A percentile compares a stretch with the other conserved stretches of the same genome.
These are phyloP conservation scores for Aphaenogaster rudis DNA, from an alignment of 1,140 invertebrate genomes.

Conservation along the genomic window DNA sequence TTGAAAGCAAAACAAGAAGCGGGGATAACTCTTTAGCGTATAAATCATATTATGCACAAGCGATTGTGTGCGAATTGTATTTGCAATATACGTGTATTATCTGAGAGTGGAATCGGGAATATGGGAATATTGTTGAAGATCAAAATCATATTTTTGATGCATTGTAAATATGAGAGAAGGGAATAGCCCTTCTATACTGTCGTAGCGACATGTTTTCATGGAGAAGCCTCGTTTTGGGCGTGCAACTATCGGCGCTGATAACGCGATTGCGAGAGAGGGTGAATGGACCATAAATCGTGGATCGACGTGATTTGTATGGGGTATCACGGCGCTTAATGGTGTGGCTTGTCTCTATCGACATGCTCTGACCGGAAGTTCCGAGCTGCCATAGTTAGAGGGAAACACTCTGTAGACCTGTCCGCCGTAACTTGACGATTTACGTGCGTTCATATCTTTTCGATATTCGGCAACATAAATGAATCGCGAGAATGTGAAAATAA, in stretches of 20 bases:
- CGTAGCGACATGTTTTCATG: constrained; percentile 66
- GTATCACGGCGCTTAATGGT: constrained; percentile 82
- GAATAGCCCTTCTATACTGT: constrained; percentile 43
- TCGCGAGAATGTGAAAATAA: constrained; percentile 14
- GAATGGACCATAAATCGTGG: constrained; percentile 81
- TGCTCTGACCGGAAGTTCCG: constrained; percentile 75
- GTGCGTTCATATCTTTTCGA: constrained; percentile 68
- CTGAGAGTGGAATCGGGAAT: background rate
- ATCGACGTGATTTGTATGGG: constrained; percentile 84
- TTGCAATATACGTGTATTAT: constrained; percentile 11
- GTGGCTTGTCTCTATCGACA: constrained; percentile 78
- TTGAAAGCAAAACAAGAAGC: constrained; percentile 7
- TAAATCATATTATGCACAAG: constrained; percentile 14
- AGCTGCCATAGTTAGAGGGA: constrained; percentile 70
- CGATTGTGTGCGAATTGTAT: constrained; percentile 7
- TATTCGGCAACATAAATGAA: constrained; percentile 52
- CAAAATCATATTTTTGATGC: constrained; percentile 17
- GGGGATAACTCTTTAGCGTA: background rate
- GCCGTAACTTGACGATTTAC: constrained; percentile 68
- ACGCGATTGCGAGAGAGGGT: constrained; percentile 78
- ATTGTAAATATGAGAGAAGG: constrained; percentile 35
- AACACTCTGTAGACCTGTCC: constrained; percentile 68
- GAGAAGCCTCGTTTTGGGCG: constrained; percentile 72
- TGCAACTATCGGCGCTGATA: constrained; percentile 74
- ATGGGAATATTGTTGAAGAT: constrained; percentile 43